These are phyloP conservation scores for Anthonomus grandis DNA, from an alignment of 1,140 invertebrate species.

Conservation along the genomic window DNA sequence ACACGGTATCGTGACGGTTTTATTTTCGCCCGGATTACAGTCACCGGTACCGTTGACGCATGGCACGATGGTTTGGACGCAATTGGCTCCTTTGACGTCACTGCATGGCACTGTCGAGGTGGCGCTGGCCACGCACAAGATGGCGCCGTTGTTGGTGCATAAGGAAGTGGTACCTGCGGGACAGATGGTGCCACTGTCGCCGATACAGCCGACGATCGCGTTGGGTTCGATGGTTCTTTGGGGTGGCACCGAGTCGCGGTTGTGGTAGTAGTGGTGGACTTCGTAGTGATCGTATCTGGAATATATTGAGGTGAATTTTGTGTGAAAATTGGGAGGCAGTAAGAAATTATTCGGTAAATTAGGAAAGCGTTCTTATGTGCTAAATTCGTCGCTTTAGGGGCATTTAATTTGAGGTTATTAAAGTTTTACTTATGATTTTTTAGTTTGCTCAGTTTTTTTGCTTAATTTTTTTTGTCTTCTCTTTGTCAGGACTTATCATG, in stretches of 20 bases:
- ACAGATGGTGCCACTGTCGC: constrained; percentile 33
- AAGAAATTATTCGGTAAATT: too few relatives aligned
- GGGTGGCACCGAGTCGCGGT: constrained; percentile 25
- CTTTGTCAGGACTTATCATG: too few relatives aligned
- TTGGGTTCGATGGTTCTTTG: constrained; percentile 29
- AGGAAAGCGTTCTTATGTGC: too few relatives aligned
- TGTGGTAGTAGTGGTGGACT: constrained; percentile 40
- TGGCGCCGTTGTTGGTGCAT: constrained; percentile 36
- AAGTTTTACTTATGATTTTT: too few relatives aligned
- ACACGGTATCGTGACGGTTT: constrained; percentile 28
- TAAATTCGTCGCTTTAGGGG: too few relatives aligned
- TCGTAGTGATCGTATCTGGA: constrained; percentile 35
- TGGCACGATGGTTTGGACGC: constrained; percentile 28
- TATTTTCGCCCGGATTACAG: constrained; percentile 23
- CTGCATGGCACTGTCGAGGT: constrained; percentile 32
- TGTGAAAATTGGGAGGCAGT: too few relatives aligned
- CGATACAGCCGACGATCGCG: constrained; percentile 29
- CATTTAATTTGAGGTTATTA: too few relatives aligned
- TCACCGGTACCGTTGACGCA: constrained; percentile 30
- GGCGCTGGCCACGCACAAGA: constrained; percentile 36
- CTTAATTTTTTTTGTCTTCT: too few relatives aligned
- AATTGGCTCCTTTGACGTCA: constrained; percentile 25
- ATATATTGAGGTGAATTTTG: background rate
- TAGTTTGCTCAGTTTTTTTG: too few relatives aligned
- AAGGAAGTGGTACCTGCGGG: constrained; percentile 32